Evolutionary conservation across 2,888 invertebrate species (phyloP).

Genomic region (Tyria jacobaeae): DNA sequence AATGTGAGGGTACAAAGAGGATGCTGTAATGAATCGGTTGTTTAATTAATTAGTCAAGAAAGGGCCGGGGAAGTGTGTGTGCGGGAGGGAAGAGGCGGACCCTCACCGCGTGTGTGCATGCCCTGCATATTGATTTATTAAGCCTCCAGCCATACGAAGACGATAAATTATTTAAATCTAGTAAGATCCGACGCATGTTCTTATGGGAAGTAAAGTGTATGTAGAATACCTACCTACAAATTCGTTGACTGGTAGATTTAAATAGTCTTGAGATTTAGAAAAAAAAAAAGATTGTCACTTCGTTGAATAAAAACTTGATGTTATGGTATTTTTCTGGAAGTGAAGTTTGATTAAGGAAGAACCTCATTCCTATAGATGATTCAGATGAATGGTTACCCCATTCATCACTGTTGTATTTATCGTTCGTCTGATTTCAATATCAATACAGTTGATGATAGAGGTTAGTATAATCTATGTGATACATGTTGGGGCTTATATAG

Average conservation of each 20-base stretch:
- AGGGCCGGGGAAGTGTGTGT: conserved; percentile 66
- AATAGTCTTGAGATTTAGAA: too few species aligned
- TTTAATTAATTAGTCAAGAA: conserved; percentile 91
- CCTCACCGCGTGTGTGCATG: conserved; percentile 76
- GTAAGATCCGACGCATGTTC: conserved; percentile 77
- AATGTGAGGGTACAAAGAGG: conserved; percentile 85
- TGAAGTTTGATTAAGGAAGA: too few species aligned
- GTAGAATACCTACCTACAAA: conserved; percentile 30
- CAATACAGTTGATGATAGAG: too few species aligned
- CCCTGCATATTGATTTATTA: conserved; percentile 86
- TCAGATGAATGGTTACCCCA: too few species aligned
- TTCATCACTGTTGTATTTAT: too few species aligned
- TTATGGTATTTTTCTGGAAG: too few species aligned
- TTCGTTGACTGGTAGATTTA: conserved; percentile 20
- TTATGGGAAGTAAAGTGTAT: conserved; percentile 53
- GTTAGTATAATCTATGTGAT: too few species aligned
- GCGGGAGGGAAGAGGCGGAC: conserved; percentile 34
- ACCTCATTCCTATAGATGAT: too few species aligned
- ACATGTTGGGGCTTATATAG: too few species aligned
- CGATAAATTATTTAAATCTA: conserved; percentile 85
- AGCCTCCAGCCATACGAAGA: conserved; percentile 70
- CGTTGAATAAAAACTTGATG: too few species aligned
- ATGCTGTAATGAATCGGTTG: conserved; percentile 91
- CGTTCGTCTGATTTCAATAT: too few species aligned
- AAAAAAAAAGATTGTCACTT: too few species aligned